Conservation (phyloP, 2,113 vertebrate species). For the Paramisgurnus dabryanus region DNA sequence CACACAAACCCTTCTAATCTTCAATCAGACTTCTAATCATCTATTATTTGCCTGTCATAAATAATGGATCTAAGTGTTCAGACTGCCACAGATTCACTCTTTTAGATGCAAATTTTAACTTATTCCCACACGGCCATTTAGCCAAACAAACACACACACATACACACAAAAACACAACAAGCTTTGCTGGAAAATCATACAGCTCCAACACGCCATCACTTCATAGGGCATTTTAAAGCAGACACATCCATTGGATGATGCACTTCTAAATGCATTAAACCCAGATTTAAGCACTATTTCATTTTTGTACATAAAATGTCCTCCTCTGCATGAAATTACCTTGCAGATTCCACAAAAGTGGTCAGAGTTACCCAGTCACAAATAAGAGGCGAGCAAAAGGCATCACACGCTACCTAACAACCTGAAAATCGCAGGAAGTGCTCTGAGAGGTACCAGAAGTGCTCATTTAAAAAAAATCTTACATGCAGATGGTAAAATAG, state of each 20-base stretch:
- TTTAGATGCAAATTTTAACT: slow-evolving; percentile 52
- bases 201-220: not conserved
- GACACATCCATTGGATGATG: not conserved
- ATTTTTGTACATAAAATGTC: not conserved
- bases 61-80: slow-evolving; percentile 40
- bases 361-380: slow-evolving; percentile 27
- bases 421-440: slow-evolving; percentile 12
- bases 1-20: slow-evolving; percentile 8
- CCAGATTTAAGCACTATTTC: slow-evolving; percentile 5
- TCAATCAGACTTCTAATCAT: slow-evolving; percentile 36
- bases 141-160: slow-evolving; percentile 26
- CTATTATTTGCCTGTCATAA: slow-evolving; percentile 40
- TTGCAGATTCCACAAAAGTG: not conserved
- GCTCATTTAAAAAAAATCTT: not conserved
- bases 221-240: not conserved
- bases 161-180: slow-evolving; percentile 33
- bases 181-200: not conserved
- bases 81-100: slow-evolving; percentile 21
- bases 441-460: slow-evolving; percentile 6
- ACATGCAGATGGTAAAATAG: not conserved
- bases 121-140: slow-evolving; percentile 43
- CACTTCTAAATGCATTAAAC: slow-evolving; percentile 26
- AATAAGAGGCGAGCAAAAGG: slow-evolving; percentile 17
- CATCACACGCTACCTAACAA: slow-evolving; percentile 8
- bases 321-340: slow-evolving; percentile 24